Conservation (phyloP, 2,113 vertebrate species). For the Petaurus breviceps region DNA sequence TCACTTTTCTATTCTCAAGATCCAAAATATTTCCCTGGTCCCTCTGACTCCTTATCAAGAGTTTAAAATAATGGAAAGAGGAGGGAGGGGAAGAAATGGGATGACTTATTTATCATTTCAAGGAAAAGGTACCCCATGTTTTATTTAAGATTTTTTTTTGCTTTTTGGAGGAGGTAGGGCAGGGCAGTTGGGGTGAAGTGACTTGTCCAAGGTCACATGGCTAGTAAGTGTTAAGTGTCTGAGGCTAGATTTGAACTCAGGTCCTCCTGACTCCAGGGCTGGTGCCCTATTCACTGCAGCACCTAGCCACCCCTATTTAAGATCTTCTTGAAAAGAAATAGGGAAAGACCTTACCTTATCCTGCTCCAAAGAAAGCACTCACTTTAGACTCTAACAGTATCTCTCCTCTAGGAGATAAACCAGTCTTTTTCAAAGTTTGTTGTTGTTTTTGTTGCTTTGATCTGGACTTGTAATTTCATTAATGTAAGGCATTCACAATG, state of each 20-base stretch:
- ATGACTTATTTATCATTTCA: neutral
- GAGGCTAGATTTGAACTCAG: too few species aligned
- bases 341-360: fast-evolving
- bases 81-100: slow-evolving; percentile 4
- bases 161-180: too few species aligned
- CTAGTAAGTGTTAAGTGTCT: too few species aligned
- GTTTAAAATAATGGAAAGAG: neutral
- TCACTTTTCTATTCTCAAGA: neutral
- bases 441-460: neutral
- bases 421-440: neutral
- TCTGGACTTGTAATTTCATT: neutral
- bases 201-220: too few species aligned
- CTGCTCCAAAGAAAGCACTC: neutral
- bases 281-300: too few species aligned
- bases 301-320: neutral
- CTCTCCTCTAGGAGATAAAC: neutral
- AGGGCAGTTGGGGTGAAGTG: too few species aligned
- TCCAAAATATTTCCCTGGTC: neutral
- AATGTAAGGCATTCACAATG: neutral
- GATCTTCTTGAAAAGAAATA: too few species aligned
- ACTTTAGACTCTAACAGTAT: neutral
- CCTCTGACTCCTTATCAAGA: neutral
- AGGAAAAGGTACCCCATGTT: neutral
- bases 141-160: neutral
- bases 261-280: too few species aligned